A percentile compares a stretch with the other conserved stretches of the same genome.
Conservation (phyloP, 53 echinoderm and acorn worm species). For the Crossaster papposus region DNA sequence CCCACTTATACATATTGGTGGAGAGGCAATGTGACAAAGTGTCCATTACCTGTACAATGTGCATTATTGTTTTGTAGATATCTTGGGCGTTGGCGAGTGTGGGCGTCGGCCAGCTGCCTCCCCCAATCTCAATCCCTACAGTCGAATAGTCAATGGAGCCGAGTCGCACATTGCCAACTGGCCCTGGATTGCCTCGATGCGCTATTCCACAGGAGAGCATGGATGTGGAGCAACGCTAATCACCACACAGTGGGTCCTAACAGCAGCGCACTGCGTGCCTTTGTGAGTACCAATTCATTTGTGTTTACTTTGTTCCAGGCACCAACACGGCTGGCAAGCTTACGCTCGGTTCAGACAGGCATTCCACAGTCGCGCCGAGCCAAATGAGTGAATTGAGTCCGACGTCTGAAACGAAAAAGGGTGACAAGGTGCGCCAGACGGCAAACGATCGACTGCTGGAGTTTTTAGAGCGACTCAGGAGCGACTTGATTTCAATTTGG, state of each 20-base stretch:
- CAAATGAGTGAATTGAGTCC: too few species aligned
- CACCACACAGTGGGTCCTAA: neutral
- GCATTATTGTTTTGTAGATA: neutral
- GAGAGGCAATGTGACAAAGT: too few species aligned
- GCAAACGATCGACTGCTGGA: too few species aligned
- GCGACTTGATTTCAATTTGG: too few species aligned
- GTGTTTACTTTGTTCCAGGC: too few species aligned
- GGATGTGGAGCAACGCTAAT: constrained; percentile 20
- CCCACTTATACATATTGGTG: too few species aligned
- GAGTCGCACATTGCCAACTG: neutral
- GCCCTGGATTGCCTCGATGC: neutral
- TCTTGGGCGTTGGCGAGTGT: neutral
- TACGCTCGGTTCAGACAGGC: too few species aligned
- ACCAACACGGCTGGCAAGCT: too few species aligned
- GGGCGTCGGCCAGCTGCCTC: neutral
- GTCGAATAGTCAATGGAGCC: neutral
- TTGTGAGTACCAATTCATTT: neutral
- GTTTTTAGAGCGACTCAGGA: too few species aligned
- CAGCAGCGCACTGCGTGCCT: constrained; percentile 17
- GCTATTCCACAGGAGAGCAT: neutral
- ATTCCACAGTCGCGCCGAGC: too few species aligned
- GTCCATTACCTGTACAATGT: neutral
- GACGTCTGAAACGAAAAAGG: too few species aligned
- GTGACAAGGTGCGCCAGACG: too few species aligned
- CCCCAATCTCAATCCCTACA: neutral